Evolutionary conservation across 64 coral and sea anemone species (phyloP).

Genomic region (Actinia equina): DNA sequence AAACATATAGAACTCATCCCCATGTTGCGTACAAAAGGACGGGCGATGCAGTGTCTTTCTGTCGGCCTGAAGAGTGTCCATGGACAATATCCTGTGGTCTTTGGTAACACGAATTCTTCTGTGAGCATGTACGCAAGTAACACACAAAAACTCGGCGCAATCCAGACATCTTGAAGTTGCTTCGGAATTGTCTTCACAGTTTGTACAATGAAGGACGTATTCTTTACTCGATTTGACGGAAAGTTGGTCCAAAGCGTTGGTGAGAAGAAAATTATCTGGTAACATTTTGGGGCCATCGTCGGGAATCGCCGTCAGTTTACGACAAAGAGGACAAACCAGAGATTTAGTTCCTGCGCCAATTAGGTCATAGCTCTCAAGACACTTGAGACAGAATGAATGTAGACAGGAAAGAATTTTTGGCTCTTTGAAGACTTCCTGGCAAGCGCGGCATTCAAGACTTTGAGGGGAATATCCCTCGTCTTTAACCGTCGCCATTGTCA

Average conservation of each 20-base stretch:
- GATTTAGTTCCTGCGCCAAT: constrained; percentile 78
- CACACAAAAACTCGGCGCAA: constrained; percentile 94
- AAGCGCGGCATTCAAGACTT: constrained; percentile 72
- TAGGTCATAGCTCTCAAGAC: constrained; percentile 85
- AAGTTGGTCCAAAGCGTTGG: constrained; percentile 83
- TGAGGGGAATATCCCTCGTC: constrained; percentile 89
- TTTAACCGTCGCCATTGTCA: constrained; percentile 80
- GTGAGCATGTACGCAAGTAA: constrained; percentile 83
- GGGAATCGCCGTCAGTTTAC: constrained; percentile 74
- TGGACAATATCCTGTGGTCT: constrained; percentile 88
- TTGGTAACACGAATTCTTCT: constrained; percentile 88
- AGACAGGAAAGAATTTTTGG: constrained; percentile 90
- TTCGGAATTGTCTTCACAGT: constrained; percentile 74
- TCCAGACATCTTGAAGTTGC: constrained; percentile 89
- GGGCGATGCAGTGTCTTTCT: constrained; percentile 83
- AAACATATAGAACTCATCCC: constrained; percentile 82
- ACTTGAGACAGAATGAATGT: constrained; percentile 91
- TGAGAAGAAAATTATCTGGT: constrained; percentile 66
- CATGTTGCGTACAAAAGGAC: constrained; percentile 77
- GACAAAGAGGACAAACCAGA: constrained; percentile 84
- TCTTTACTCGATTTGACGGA: constrained; percentile 90
- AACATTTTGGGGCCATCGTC: constrained; percentile 39
- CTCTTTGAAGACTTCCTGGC: constrained; percentile 85
- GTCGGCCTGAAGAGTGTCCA: constrained; percentile 77
- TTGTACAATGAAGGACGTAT: constrained; percentile 87